A percentile compares a stretch with the other conserved stretches of the same genome.
Evolutionary conservation across 2,113 vertebrate species (phyloP).

Genomic region (Microtus richardsoni): DNA sequence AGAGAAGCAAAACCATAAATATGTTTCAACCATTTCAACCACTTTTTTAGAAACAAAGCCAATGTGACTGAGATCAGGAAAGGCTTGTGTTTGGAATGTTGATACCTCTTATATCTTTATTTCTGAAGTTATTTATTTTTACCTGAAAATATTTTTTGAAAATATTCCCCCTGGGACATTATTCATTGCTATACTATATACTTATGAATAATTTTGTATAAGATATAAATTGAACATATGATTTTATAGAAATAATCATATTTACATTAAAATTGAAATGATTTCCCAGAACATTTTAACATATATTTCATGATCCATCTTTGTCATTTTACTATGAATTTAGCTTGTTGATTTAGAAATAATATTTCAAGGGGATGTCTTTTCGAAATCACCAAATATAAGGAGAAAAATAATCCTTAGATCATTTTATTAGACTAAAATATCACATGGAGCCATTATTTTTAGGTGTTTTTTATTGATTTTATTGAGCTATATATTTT

Average conservation of each 20-base stretch:
- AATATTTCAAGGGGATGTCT: neutral
- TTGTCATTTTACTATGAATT: neutral
- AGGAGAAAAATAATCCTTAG: neutral
- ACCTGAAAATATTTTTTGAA: slow-evolving; percentile 48
- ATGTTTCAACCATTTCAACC: neutral
- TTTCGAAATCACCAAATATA: neutral
- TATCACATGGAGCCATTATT: neutral
- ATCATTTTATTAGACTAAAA: neutral
- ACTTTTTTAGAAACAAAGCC: neutral
- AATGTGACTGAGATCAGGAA: neutral
- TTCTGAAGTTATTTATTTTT: slow-evolving; percentile 42
- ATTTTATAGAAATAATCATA: slow-evolving; percentile 27
- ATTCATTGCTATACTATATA: neutral
- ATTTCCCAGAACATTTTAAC: slow-evolving; percentile 4
- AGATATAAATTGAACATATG: neutral
- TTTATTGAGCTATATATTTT: too few relatives aligned
- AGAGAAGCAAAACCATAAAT: neutral
- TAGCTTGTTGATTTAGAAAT: neutral
- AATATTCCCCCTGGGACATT: neutral
- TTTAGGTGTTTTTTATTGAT: neutral
- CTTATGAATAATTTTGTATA: neutral
- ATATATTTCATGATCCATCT: neutral
- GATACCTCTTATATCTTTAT: neutral
- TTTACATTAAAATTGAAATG: slow-evolving; percentile 11
- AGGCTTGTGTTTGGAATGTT: neutral